phyloP scores from a whole-genome alignment of 2,888 invertebrate genomes.

The Argyresthia goedartella region DNA sequence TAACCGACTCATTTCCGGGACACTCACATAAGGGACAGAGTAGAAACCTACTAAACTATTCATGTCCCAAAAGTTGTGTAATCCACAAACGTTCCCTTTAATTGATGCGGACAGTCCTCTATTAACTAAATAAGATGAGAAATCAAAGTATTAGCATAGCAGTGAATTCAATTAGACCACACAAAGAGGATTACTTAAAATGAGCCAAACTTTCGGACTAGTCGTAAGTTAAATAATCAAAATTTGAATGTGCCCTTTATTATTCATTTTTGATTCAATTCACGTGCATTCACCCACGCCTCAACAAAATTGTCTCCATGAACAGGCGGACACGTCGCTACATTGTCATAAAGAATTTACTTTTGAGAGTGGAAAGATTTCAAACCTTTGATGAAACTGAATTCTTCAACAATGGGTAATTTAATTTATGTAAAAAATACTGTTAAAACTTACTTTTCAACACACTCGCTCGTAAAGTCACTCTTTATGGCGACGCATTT shows the following conservation, averaged over 20 bases:
- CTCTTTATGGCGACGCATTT: too few species aligned
- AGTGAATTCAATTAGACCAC: slow-evolving; percentile 68
- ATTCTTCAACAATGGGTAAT: too few species aligned
- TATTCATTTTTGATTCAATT: slow-evolving; percentile 33
- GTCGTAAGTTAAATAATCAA: slow-evolving; percentile 65
- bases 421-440: too few species aligned
- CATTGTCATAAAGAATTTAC: too few species aligned
- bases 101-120: slow-evolving; percentile 68
- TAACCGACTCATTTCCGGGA: slow-evolving; percentile 38
- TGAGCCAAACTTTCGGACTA: slow-evolving; percentile 61
- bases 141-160: slow-evolving; percentile 71
- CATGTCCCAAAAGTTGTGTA: slow-evolving; percentile 56
- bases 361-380: too few species aligned
- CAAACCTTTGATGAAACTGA: too few species aligned
- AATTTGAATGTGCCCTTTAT: slow-evolving; percentile 54
- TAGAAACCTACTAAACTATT: slow-evolving; percentile 43
- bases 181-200: slow-evolving; percentile 72
- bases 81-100: slow-evolving; percentile 65
- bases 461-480: too few species aligned
- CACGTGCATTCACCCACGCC: slow-evolving; percentile 25
- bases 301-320: neutral
- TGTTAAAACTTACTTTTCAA: too few species aligned
- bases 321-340: neutral
- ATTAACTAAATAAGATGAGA: slow-evolving; percentile 71
- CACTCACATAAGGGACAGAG: slow-evolving; percentile 20